These are phyloP conservation scores for Mesorhabditis spiculigera DNA, from an alignment of 2,888 invertebrate species.

Conservation along the genomic window DNA sequence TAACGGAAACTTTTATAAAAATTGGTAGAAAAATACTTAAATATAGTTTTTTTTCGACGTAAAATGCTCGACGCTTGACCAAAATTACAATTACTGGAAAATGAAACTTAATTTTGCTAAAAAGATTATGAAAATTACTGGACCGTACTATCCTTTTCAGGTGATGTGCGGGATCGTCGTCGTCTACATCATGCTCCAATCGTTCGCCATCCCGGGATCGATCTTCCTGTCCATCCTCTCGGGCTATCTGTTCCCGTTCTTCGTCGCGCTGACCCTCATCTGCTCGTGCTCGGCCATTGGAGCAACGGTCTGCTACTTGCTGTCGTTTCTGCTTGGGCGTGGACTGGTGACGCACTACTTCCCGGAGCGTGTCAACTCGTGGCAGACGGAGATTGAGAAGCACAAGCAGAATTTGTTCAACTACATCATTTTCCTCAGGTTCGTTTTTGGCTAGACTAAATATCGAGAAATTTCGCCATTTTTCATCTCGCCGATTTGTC, in stretches of 20 bases:
- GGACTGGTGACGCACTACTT: slow-evolving; percentile 80
- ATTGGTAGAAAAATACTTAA: neutral
- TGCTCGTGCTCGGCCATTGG: slow-evolving; percentile 86
- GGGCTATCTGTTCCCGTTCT: slow-evolving; percentile 92
- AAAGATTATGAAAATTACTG: neutral
- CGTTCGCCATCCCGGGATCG: slow-evolving; percentile 98
- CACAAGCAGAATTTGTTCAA: slow-evolving; percentile 85
- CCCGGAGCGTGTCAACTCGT: slow-evolving; percentile 79
- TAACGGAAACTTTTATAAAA: neutral
- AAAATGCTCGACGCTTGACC: too few relatives aligned
- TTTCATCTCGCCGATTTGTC: too few relatives aligned
- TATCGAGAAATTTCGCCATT: too few relatives aligned
- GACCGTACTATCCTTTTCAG: slow-evolving; percentile 61
- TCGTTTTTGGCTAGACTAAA: too few relatives aligned
- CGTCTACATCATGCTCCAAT: slow-evolving; percentile 92
- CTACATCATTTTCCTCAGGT: slow-evolving; percentile 85
- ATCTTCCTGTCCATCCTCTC: slow-evolving; percentile 93
- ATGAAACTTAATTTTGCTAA: neutral
- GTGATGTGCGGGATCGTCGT: slow-evolving; percentile 80
- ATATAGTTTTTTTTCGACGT: too few relatives aligned
- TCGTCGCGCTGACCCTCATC: slow-evolving; percentile 78
- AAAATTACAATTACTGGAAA: neutral
- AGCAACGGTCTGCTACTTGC: slow-evolving; percentile 87
- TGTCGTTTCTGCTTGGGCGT: slow-evolving; percentile 85
- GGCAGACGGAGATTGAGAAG: slow-evolving; percentile 73